A percentile compares a stretch with the other conserved stretches of the same genome.
These are phyloP conservation scores for Polyodon spathula DNA, from an alignment of 2,113 vertebrate genomes.

Conservation along the genomic window DNA sequence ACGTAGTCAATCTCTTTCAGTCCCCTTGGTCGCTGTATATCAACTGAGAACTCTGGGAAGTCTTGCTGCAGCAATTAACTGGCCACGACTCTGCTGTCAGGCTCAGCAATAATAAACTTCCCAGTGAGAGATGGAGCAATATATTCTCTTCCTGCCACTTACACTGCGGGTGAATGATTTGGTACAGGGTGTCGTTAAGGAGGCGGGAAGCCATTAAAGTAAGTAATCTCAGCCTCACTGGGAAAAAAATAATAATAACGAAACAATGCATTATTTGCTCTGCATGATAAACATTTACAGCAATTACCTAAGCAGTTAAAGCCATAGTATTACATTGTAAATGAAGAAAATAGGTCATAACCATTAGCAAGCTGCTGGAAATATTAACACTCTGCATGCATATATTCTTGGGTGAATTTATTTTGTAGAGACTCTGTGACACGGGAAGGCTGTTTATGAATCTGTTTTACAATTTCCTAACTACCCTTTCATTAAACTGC, in stretches of 20 bases:
- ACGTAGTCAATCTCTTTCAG: constrained; percentile 58
- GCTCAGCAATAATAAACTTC: constrained; percentile 54
- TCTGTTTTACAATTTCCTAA: too few species aligned
- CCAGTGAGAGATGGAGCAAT: constrained; percentile 46
- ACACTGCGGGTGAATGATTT: constrained; percentile 59
- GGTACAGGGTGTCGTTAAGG: constrained; percentile 61
- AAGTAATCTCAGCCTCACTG: not conserved
- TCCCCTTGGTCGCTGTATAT: constrained; percentile 57
- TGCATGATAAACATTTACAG: not conserved
- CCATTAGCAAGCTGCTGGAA: too few species aligned
- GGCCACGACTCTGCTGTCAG: constrained; percentile 58
- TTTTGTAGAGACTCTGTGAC: too few species aligned
- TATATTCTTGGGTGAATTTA: too few species aligned
- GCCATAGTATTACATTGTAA: not conserved
- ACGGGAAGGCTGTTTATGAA: too few species aligned
- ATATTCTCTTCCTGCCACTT: constrained; percentile 49
- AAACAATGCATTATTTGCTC: not conserved
- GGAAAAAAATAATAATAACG: not conserved
- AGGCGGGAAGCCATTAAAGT: constrained; percentile 22
- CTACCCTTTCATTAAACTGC: too few species aligned
- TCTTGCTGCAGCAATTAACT: constrained; percentile 66
- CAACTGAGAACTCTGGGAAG: constrained; percentile 56
- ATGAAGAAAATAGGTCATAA: not conserved
- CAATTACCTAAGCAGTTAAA: not conserved
- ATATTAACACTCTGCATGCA: too few species aligned